Conservation (phyloP, 2,888 invertebrate genomes). For the Candidula unifasciata region DNA sequence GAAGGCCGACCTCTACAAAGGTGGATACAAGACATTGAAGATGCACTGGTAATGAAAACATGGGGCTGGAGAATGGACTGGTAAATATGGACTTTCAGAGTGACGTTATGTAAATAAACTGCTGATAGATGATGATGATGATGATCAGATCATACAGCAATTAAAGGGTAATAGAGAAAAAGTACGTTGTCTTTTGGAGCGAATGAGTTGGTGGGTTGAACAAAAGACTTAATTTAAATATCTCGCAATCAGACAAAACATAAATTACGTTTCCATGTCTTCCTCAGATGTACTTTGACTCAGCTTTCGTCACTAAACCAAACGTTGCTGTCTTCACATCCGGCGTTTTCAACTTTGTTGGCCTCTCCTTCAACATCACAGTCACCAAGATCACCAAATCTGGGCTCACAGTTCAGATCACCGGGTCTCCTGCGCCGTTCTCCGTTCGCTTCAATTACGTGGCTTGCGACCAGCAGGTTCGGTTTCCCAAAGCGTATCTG, state of each 20-base stretch:
- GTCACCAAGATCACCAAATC: not conserved
- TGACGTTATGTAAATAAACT: too few species aligned
- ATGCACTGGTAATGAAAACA: too few species aligned
- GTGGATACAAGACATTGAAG: too few species aligned
- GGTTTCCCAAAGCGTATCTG: slow-evolving; percentile 14
- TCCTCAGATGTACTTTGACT: slow-evolving; percentile 26
- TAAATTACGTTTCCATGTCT: not conserved
- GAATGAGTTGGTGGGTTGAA: too few species aligned
- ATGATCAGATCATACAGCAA: too few species aligned
- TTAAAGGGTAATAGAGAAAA: too few species aligned
- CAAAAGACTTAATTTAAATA: too few species aligned
- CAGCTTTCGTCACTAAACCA: not conserved
- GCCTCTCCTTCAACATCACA: not conserved
- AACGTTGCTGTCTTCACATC: not conserved
- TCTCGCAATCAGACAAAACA: not conserved
- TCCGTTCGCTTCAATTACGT: slow-evolving; percentile 2
- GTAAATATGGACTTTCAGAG: too few species aligned
- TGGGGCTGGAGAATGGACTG: too few species aligned
- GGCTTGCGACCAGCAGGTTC: slow-evolving; percentile 15
- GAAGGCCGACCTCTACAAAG: too few species aligned
- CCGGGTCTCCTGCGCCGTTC: not conserved
- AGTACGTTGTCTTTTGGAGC: too few species aligned
- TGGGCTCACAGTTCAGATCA: not conserved
- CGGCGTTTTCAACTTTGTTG: not conserved
- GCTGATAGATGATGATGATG: too few species aligned